Evolutionary conservation across 2,888 invertebrate species (phyloP), one percentile per base, ranked within the genome.

Genomic region (Helicoverpa assulta): DNA sequence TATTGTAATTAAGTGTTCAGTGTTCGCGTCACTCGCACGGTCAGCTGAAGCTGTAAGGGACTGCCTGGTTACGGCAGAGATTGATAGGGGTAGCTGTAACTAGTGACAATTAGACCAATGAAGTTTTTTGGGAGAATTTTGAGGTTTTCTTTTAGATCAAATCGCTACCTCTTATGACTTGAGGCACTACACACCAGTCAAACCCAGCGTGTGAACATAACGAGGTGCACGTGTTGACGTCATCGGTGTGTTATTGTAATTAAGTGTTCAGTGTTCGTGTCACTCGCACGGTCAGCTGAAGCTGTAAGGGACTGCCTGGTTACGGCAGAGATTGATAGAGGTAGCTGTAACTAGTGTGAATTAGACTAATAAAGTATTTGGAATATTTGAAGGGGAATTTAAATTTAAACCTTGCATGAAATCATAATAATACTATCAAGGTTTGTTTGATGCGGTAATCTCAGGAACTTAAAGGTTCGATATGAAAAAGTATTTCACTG

Each of bases 201-300:
- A 81, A 81, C 73, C 82, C 80, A 81, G 82, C 85, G 88, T 85
- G 86, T 86, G 87, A 79, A 85, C 80, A 84, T 89, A 90, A 90
- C 88, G 85, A 87, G 86, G 76, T 82, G 84, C 91, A 88, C 90
- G 90, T 88, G 90, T 86, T 82, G 71, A 75, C 79, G 71, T 82
- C 83, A 86, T 85, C 83, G 85, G 84, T 87, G 84, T 77, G 81
- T 82, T 80, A 85, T 81, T 75, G 82, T 84, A 87, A 87, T 88
- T 88, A 88, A 88, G 84, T 79, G 26, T 26, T 26, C 26, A 26
- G 26, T 26, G 77, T 61, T 79, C 80, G 83, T 86, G 89, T 89
- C 90, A 90, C 65, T 81, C 74, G 83, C 88, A 88, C 68, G 81
- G 73, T 66, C 64, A 40, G 62, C 33, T 43, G 60, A 56, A 55